Base-by-base conservation (phyloP, 53 echinoderm and acorn worm genomes). In the Henricia sp. region DNA sequence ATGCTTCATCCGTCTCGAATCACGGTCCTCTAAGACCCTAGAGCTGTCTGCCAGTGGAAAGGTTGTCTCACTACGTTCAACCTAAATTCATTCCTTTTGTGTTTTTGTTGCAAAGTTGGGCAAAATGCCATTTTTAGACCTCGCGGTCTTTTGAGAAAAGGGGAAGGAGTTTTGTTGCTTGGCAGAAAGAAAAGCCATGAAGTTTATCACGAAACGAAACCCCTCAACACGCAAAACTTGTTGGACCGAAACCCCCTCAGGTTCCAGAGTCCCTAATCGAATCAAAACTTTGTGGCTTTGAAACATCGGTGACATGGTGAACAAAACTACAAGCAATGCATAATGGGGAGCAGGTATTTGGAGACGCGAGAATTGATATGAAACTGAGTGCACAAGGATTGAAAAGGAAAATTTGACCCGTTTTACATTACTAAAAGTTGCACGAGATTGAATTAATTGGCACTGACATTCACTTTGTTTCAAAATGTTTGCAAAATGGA, bases 1-100 rank as follows among this genome's bases (percentile, higher is more conserved):
- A 62, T 80, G 48, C 80, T 80, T 65, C 80, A 80, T 80, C 80
- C 80, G 63, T 52, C 72, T 72, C 46, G 46, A 48, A 62, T 80
- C 80, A 80, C 64, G 64, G 43, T 46, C 25, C n/a, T 33, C 39
- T n/a, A n/a, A n/a, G n/a, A n/a, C n/a, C 40, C 68, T 40, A 23
- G 77, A 24, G 39, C 43, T 63, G 80, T 80, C 80, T 33, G 30
- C 29, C 33, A 80, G 80, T 80, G 63, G 80, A 80, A 80, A 64
- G 80, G 64, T 80, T 80, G 80, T 80, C 63, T 80, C 80, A 64
- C 63, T 80, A 50, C 64, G 50, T 46, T 64, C 63, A 62, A 64
- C 50, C 25, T n/a, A n/a, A n/a, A n/a, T 80, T 64, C n/a, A n/a
- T 38, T 59, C 28, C 27, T 42, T 42, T 58, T 67, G 9, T 1